Evolutionary conservation across 2,113 vertebrate genomes (phyloP).

Genomic region (Dicaeum eximium): DNA sequence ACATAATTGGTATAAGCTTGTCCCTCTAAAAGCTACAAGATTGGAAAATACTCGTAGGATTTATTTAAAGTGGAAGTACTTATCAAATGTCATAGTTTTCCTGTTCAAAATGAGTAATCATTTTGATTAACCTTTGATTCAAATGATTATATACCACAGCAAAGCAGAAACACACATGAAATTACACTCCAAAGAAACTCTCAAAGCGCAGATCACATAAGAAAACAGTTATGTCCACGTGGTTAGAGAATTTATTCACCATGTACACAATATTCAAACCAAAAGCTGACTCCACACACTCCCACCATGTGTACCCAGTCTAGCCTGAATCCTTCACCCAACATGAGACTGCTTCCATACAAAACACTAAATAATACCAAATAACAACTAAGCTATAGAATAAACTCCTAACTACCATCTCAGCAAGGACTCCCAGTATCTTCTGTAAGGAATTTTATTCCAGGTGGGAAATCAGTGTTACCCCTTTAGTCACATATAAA

Average conservation of each 20-base stretch:
- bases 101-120: constrained; percentile 52
- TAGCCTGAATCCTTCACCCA: background rate
- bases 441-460: background rate
- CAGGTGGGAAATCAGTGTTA: background rate
- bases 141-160: constrained; percentile 40
- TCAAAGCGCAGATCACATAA: background rate
- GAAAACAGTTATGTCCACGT: constrained; percentile 43
- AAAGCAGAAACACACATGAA: constrained; percentile 52
- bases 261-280: background rate
- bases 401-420: background rate
- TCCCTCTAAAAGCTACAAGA: constrained; percentile 4
- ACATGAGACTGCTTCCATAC: background rate
- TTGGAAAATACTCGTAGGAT: constrained; percentile 42
- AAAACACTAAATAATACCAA: background rate
- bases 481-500: background rate
- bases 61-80: constrained; percentile 47
- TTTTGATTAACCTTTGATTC: constrained; percentile 62
- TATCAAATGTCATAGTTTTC: constrained; percentile 48
- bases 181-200: constrained; percentile 20
- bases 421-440: background rate
- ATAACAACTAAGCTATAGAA: background rate
- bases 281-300: background rate
- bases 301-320: background rate
- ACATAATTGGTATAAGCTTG: background rate
- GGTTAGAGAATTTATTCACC: constrained; percentile 8